phyloP scores from a whole-genome alignment of 2,888 invertebrate species.

The Stegophylla sp. region DNA sequence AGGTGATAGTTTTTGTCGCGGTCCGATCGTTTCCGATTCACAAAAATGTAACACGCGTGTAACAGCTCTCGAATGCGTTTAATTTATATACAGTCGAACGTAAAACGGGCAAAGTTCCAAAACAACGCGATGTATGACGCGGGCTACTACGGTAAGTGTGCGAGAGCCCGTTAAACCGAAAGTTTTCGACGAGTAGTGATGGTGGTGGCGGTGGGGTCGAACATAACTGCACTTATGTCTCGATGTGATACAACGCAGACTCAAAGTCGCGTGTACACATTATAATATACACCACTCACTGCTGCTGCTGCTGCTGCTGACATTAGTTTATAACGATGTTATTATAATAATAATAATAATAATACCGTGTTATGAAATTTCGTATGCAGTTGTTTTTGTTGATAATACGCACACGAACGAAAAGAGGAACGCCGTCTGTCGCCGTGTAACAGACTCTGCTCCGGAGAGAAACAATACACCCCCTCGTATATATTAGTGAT shows the following conservation, averaged over 20 bases:
- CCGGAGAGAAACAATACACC: constrained; percentile 20
- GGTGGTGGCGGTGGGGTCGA: not conserved
- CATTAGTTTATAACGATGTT: not conserved
- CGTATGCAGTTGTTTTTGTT: constrained; percentile 17
- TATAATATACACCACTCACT: not conserved
- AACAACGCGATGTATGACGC: not conserved
- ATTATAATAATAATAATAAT: constrained; percentile 6
- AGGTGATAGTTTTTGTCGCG: not conserved
- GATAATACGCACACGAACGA: not conserved
- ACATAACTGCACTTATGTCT: constrained; percentile 30
- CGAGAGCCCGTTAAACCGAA: constrained; percentile 10
- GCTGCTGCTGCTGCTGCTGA: no score
- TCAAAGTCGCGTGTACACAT: not conserved
- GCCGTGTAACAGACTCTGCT: not conserved
- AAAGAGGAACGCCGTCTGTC: constrained; percentile 14
- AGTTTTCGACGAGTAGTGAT: constrained; percentile 11
- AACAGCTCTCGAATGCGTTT: not conserved
- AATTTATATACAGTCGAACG: not conserved
- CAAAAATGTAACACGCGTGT: no score
- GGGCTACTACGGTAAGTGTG: not conserved
- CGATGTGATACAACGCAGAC: not conserved
- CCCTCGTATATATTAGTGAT: constrained; percentile 28
- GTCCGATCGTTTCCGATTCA: not conserved
- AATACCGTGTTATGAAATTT: constrained; percentile 34
- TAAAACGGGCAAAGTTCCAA: constrained; percentile 46